Base-by-base conservation (phyloP, 2,797 vertebrate species). In the Pseudocheirus occidentalis region DNA sequence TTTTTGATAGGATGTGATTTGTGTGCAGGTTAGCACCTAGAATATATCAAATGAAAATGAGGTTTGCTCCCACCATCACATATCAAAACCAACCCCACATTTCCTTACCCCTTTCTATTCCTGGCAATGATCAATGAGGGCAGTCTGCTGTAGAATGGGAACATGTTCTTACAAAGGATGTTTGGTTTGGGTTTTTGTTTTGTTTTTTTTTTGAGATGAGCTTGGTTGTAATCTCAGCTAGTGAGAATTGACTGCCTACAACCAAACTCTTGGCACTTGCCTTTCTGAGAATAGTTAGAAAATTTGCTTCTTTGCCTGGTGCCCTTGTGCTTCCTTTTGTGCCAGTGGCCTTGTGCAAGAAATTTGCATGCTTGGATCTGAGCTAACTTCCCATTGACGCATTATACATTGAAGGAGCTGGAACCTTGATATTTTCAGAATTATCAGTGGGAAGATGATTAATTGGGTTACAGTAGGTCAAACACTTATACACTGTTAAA, bases 201-300 rank as follows among this genome's bases (percentile, higher is more conserved):
- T 62, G 34, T 34, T 54, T 54, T 40, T 40, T 40, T 56, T 53
- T 40, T 24, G 46, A 93, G 59, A 50, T 81, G 87, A 92, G 29
- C 5, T 93, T 40, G 31, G 27, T 50, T 92, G 27, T 46, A 56
- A 73, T 55, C 56, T 91, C 54, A 34, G 24, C 92, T 89, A 2
- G 28, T 55, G 46, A 58, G 73, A 56, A 40, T 58, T 91, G 56
- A 27, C 81, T 57, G n/a, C 14, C 0, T 52, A 29, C 34, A 53
- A 27, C 31, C 73, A 87, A 87, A 0, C 46, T 59, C 54, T 91
- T 55, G 3, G 50, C 91, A 81, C 0, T 1, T 54, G 56, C 81
- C 95, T 91, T 81, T 94, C 54, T 90, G 57, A 94, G 21, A 89
- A 62, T 53, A 95, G 28, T 92, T 55, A 54, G 3, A 87, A 93